These are phyloP conservation scores for Sceloporus tristichus DNA, from an alignment of 2,113 vertebrate genomes.

Conservation along the genomic window DNA sequence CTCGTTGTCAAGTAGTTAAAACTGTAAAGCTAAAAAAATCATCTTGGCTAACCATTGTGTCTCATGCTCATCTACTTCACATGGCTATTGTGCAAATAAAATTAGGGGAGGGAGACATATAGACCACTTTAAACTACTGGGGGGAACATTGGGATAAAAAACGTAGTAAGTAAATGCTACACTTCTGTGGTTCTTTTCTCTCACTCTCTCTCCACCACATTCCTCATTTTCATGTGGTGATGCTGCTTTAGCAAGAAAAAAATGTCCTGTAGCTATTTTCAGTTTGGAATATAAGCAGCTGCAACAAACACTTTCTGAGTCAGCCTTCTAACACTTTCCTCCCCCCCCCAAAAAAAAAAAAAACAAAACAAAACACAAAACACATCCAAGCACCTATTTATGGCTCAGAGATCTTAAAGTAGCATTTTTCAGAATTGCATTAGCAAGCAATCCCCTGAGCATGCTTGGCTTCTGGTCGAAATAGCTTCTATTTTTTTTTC, in stretches of 20 bases:
- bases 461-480: neutral
- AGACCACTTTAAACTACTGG: neutral
- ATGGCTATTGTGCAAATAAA: neutral
- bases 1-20: neutral
- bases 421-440: neutral
- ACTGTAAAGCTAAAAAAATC: neutral
- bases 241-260: neutral
- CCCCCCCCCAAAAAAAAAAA: neutral
- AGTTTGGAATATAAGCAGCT: rapidly evolving
- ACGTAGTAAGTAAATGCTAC: neutral
- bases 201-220: neutral
- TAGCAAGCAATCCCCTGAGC: neutral
- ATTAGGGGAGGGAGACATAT: neutral
- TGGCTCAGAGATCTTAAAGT: neutral
- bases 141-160: neutral
- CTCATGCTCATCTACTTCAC: no score
- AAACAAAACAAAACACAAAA: no score
- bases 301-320: neutral
- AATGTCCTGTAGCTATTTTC: neutral
- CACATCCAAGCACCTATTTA: rapidly evolving
- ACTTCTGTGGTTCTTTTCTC: neutral
- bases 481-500: neutral
- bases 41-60: neutral
- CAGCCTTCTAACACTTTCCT: rapidly evolving
- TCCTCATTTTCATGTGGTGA: neutral